Conservation (phyloP, 2,888 invertebrate species). For the Chironomus tentans region DNA sequence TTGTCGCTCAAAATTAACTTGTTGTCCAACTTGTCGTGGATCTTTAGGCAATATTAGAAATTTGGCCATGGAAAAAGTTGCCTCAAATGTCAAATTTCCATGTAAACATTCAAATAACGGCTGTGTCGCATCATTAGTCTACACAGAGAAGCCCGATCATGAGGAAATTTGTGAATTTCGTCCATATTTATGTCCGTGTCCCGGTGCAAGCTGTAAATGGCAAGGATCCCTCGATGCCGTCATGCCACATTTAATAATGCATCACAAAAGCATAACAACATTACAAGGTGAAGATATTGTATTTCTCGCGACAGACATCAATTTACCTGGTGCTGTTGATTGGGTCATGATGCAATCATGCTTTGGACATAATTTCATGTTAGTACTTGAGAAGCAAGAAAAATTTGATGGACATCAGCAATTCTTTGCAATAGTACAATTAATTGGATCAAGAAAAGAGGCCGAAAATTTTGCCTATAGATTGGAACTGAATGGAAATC, state of each 20-base stretch:
- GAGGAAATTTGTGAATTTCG: slow-evolving; percentile 98
- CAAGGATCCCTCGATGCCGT: slow-evolving; percentile 96
- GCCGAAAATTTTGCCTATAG: slow-evolving; percentile 98
- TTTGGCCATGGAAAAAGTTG: slow-evolving; percentile 99
- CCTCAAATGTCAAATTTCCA: slow-evolving; percentile 95
- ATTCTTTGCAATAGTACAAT: slow-evolving; percentile 96
- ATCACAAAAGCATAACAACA: slow-evolving; percentile 96
- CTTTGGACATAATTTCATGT: slow-evolving; percentile 98
- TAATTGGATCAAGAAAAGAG: slow-evolving; percentile 97
- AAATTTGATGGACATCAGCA: slow-evolving; percentile 95
- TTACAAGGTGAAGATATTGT: slow-evolving; percentile 99
- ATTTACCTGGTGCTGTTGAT: slow-evolving; percentile 93
- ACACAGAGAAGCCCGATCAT: slow-evolving; percentile 97
- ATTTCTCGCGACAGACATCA: slow-evolving; percentile 98
- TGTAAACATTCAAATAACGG: slow-evolving; percentile 97
- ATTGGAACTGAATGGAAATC: slow-evolving; percentile 90
- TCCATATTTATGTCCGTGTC: slow-evolving; percentile 96
- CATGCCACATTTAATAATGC: slow-evolving; percentile 96
- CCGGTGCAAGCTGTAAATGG: slow-evolving; percentile 99
- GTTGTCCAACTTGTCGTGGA: slow-evolving; percentile 97
- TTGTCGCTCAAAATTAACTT: slow-evolving; percentile 92
- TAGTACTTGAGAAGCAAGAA: slow-evolving; percentile 96
- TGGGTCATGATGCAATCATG: slow-evolving; percentile 99
- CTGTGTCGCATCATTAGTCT: slow-evolving; percentile 81
- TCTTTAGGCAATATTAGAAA: slow-evolving; percentile 95